Evolutionary conservation across 1,140 invertebrate species (phyloP).

Genomic region (Paraescarpia echinospica): DNA sequence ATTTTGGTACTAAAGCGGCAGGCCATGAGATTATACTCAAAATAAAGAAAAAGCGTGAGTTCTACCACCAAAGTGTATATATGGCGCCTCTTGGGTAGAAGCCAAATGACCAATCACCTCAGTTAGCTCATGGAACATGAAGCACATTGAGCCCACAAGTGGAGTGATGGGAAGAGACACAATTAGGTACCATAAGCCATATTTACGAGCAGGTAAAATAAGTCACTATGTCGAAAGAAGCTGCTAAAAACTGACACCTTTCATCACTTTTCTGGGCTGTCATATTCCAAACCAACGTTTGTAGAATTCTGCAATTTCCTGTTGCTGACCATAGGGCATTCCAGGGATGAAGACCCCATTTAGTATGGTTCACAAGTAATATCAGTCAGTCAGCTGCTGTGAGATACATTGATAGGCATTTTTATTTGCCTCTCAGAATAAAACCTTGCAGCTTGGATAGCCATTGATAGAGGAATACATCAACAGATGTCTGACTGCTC

Average conservation of each 20-base stretch:
- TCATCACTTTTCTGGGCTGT: neutral
- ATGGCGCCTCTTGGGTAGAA: no score
- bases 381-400: neutral
- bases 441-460: neutral
- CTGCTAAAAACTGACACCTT: neutral
- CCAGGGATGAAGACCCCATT: neutral
- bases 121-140: neutral
- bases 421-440: constrained; percentile 6
- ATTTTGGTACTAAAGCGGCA: no score
- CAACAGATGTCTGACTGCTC: no score
- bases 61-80: no score
- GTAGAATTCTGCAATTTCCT: neutral
- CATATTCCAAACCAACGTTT: neutral
- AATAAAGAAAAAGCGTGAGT: no score
- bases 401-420: neutral
- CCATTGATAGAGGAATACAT: neutral
- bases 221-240: neutral
- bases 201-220: neutral
- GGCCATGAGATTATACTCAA: no score
- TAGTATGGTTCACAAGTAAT: neutral
- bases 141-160: neutral
- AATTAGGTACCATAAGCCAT: neutral
- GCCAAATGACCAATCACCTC: no score
- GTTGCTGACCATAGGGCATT: neutral
- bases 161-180: neutral